These are phyloP conservation scores for Sibirionetta formosa DNA, from an alignment of 2,797 vertebrate genomes.

Conservation along the genomic window DNA sequence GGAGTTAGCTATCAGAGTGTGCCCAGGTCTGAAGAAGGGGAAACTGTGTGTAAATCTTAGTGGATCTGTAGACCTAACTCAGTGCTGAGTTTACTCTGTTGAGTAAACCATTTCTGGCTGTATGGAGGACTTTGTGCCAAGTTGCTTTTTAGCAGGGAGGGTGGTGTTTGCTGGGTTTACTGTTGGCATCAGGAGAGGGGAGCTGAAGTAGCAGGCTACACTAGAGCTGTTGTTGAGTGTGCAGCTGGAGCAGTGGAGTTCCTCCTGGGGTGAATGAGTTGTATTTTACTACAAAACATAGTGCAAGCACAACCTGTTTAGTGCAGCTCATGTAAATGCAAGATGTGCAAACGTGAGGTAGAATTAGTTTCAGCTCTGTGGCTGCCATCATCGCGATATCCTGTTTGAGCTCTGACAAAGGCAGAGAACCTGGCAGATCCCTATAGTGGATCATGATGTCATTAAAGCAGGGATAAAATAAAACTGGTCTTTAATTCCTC, in stretches of 20 bases:
- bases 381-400: background rate
- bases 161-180: background rate
- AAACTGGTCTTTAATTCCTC: background rate
- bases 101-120: too few species aligned
- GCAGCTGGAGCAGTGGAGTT: background rate
- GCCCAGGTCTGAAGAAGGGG: background rate
- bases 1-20: background rate
- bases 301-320: background rate
- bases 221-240: background rate
- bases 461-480: background rate
- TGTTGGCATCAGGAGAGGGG: background rate
- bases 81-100: background rate
- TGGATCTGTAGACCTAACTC: background rate
- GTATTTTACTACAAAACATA: background rate
- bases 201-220: rapidly evolving
- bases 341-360: background rate
- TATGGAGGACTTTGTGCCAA: background rate
- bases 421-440: background rate
- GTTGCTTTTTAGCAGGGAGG: background rate
- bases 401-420: background rate
- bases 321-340: background rate
- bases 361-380: background rate
- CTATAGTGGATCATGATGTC: background rate
- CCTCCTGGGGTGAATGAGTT: background rate
- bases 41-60: background rate